Evolutionary conservation across 1,140 invertebrate genomes (phyloP).

Genomic region (Nasonia giraulti): DNA sequence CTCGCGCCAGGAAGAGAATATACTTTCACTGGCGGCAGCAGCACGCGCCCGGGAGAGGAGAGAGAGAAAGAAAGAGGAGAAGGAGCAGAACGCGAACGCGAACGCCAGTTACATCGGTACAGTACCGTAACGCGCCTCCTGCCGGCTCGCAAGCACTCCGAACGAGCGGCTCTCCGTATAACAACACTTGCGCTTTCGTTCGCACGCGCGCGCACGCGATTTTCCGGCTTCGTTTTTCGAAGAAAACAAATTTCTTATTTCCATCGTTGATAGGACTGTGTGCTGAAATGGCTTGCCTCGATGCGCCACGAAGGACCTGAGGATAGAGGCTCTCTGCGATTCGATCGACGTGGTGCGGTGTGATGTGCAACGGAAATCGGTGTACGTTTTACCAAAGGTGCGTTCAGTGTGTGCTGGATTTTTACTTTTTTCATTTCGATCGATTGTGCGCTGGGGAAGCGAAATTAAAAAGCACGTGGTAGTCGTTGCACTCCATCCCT

Average conservation of each 20-base stretch:
- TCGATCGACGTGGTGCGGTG: too few species aligned
- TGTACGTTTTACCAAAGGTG: slow-evolving; percentile 1
- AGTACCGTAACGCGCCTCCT: slow-evolving; percentile 61
- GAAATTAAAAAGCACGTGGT: too few species aligned
- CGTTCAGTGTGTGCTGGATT: not conserved
- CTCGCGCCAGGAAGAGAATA: slow-evolving; percentile 67
- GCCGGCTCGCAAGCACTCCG: slow-evolving; percentile 44
- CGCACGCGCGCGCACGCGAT: too few species aligned
- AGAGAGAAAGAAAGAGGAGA: slow-evolving; percentile 61
- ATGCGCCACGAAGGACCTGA: not conserved
- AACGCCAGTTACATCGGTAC: slow-evolving; percentile 61
- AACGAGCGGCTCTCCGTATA: not conserved
- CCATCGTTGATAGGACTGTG: not conserved
- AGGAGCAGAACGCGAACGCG: slow-evolving; percentile 52
- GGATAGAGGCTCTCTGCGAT: not conserved
- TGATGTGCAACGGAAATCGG: not conserved
- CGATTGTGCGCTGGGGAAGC: not conserved
- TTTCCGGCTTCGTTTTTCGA: too few species aligned
- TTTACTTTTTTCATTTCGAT: not conserved
- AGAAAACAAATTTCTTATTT: too few species aligned
- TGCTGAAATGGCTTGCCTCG: not conserved
- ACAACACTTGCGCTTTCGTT: not conserved
- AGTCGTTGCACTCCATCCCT: too few species aligned
- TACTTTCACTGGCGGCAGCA: slow-evolving; percentile 69
- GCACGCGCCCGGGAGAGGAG: slow-evolving; percentile 27